A percentile compares a stretch with the other conserved stretches of the same genome.
Conservation (phyloP, 2,888 invertebrate species). For the Pelosia muscerda region DNA sequence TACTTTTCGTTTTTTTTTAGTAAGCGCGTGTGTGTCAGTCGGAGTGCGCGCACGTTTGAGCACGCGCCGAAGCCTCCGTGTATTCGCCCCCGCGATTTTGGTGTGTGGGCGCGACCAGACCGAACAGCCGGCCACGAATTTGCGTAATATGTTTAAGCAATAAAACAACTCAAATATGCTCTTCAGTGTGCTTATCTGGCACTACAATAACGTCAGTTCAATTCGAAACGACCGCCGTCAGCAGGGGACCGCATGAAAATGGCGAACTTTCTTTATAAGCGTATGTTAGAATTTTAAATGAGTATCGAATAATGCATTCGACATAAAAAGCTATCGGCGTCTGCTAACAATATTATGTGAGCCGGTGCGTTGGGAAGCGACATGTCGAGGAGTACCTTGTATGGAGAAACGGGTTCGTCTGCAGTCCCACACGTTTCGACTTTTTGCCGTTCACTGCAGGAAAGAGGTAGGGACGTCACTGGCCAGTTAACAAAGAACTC, state of each 20-base stretch:
- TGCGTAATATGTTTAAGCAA: constrained; percentile 81
- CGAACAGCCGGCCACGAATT: constrained; percentile 77
- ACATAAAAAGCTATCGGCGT: constrained; percentile 86
- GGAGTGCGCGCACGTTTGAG: constrained; percentile 81
- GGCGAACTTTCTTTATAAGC: constrained; percentile 84
- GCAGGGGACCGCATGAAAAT: constrained; percentile 82
- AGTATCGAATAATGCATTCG: constrained; percentile 87
- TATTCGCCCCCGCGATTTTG: constrained; percentile 82
- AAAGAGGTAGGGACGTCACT: constrained; percentile 74
- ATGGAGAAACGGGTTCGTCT: constrained; percentile 85
- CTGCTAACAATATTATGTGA: constrained; percentile 86
- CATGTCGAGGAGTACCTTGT: constrained; percentile 81
- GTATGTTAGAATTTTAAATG: constrained; percentile 87
- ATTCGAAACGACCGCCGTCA: constrained; percentile 73
- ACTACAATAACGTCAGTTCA: constrained; percentile 36
- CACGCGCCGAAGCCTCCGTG: constrained; percentile 80
- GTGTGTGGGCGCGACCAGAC: constrained; percentile 76
- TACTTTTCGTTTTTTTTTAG: constrained; percentile 51
- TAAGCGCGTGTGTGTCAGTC: constrained; percentile 77
- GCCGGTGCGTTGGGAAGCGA: constrained; percentile 84
- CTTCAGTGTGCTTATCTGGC: constrained; percentile 38
- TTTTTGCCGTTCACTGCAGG: constrained; percentile 82
- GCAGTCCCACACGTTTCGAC: constrained; percentile 85
- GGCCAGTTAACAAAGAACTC: constrained; percentile 64
- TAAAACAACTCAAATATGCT: constrained; percentile 62